Evolutionary conservation across 2,797 vertebrate genomes (phyloP), one percentile per base, ranked within the genome.

Genomic region (Lerista edwardsae): DNA sequence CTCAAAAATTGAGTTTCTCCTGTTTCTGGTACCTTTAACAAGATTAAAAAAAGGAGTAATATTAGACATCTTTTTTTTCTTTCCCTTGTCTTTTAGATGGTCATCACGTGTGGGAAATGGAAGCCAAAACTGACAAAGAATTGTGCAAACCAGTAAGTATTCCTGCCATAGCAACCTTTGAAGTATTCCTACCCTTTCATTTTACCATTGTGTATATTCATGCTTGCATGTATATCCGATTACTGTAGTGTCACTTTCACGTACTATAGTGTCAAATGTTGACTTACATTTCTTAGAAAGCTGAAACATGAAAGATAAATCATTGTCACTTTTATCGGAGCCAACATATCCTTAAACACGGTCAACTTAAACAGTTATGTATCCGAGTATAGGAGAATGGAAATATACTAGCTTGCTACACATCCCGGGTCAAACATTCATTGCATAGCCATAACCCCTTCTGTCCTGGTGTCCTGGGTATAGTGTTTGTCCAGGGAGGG

Each of bases 51-150:
- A 89, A 87, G 65, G 71, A 84, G 27, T 1, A 41, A 72, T 92
- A 82, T 90, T 73, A 47, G 86, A 71, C 83, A 76, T 88, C 72
- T 34, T 15, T 79, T 47, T 79, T 79, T 47, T 79, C 31, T 36
- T 64, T 85, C 86, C 94, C 92, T 94, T 91, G 92, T 94, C 93
- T 93, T 93, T 77, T 90, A 99, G 98, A 99, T 96, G 98, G 98
- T 80, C 98, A 99, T 96, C 98, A 99, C 86, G 96, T 99, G 93
- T 99, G 98, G 98, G 98, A 99, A 96, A 98, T 98, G 86, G 98
- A 99, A 96, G 98, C 98, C 82, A 99, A 99, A 93, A 98, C 97
- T 1, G 98, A 99, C 96, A 98, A 97, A 94, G 98, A 98, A 94
- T 96, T 98, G 91, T 95, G 97, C 95, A 98, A 99, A 96, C 96